Evolutionary conservation across 2,113 vertebrate species (phyloP).

Genomic region (Hyaena hyaena): DNA sequence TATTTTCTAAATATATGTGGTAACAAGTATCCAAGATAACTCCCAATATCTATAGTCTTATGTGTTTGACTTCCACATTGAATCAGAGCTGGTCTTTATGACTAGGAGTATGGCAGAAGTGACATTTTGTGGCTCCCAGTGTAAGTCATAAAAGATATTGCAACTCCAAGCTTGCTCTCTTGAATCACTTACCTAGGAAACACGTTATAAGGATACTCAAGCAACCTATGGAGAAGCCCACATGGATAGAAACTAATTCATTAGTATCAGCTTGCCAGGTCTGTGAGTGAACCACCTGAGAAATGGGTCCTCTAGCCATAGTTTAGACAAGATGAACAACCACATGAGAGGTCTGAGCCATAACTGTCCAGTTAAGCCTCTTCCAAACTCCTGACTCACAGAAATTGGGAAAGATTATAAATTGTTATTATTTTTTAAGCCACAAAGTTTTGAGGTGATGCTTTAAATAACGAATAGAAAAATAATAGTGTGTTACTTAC

Average conservation of each 20-base stretch:
- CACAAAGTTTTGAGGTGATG: background rate
- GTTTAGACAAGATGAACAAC: background rate
- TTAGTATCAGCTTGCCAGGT: background rate
- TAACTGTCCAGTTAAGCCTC: background rate
- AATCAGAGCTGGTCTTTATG: background rate
- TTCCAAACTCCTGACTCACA: background rate
- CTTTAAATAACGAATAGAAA: conserved; percentile 24
- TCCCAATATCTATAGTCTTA: background rate
- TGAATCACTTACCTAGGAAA: background rate
- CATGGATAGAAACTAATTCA: background rate
- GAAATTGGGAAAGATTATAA: background rate
- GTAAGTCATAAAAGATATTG: background rate
- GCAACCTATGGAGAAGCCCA: background rate
- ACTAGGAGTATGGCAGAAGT: background rate
- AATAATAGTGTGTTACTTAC: background rate
- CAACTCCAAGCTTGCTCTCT: background rate
- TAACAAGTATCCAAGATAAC: background rate
- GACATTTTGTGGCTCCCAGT: background rate
- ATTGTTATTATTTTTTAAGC: background rate
- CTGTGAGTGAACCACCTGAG: background rate
- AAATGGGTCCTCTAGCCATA: background rate
- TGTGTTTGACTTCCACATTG: background rate
- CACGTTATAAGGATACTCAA: background rate
- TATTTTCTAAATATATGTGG: background rate
- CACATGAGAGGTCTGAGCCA: background rate